These are phyloP conservation scores for Enoplosus armatus DNA, from an alignment of 2,797 vertebrate species.

Conservation along the genomic window DNA sequence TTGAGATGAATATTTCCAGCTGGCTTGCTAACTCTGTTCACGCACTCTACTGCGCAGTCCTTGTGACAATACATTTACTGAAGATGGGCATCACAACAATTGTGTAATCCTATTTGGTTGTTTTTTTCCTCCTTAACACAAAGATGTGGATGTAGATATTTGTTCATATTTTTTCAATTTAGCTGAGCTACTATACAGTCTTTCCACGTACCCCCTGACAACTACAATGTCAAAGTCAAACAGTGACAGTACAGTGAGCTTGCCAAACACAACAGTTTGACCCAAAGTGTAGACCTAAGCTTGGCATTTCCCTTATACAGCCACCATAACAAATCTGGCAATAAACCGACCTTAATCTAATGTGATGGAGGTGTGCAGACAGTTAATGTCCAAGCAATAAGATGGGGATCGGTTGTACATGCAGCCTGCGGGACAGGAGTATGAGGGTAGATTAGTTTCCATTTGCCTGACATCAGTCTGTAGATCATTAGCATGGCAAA, in stretches of 20 bases:
- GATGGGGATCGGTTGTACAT: constrained; percentile 9
- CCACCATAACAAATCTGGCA: constrained; percentile 11
- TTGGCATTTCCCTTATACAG: background rate
- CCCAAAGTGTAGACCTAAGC: background rate
- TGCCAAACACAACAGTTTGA: background rate
- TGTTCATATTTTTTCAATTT: background rate
- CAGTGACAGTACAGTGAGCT: background rate
- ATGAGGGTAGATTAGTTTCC: constrained; percentile 61
- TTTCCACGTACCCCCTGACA: background rate
- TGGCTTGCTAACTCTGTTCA: too few relatives aligned
- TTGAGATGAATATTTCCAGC: background rate
- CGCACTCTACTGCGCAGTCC: background rate
- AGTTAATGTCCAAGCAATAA: constrained; percentile 21
- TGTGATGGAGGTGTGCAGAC: constrained; percentile 39
- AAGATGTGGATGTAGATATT: background rate
- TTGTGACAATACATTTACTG: background rate
- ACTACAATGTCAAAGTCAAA: constrained; percentile 2
- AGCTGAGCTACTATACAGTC: background rate
- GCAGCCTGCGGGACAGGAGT: constrained; percentile 12
- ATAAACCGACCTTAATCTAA: constrained; percentile 13
- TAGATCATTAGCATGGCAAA: constrained; percentile 37
- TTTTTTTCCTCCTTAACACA: background rate
- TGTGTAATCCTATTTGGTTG: background rate
- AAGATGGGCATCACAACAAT: background rate
- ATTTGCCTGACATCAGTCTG: constrained; percentile 39